Conservation (phyloP, 2,797 vertebrate genomes). For the Novumbra hubbsi region DNA sequence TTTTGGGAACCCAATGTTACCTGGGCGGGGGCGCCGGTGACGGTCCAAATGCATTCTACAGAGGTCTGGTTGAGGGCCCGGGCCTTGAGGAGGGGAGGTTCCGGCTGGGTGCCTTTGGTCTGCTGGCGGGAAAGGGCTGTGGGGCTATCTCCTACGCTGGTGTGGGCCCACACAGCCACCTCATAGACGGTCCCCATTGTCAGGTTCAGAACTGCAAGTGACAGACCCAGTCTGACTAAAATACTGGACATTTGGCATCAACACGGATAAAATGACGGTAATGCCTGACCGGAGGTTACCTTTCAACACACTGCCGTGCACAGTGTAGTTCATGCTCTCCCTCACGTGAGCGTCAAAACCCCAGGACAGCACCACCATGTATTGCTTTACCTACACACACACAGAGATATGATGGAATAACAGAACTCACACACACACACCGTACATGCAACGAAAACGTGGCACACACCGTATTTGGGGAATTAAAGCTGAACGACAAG, state of each 20-base stretch:
- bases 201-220: slow-evolving; percentile 80
- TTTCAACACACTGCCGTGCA: slow-evolving; percentile 73
- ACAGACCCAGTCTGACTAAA: neutral
- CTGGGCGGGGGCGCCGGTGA: slow-evolving; percentile 70
- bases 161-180: slow-evolving; percentile 92
- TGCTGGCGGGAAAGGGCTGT: slow-evolving; percentile 80
- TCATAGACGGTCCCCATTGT: slow-evolving; percentile 90
- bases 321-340: slow-evolving; percentile 81
- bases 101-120: slow-evolving; percentile 80
- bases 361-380: slow-evolving; percentile 87
- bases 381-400: slow-evolving; percentile 80
- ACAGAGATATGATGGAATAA: neutral
- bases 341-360: slow-evolving; percentile 89
- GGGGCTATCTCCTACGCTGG: slow-evolving; percentile 88
- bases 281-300: slow-evolving; percentile 62
- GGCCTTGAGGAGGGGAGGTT: slow-evolving; percentile 83
- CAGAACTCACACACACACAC: neutral
- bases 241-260: neutral
- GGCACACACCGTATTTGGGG: slow-evolving; percentile 73
- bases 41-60: slow-evolving; percentile 90
- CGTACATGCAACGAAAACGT: no score
- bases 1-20: slow-evolving; percentile 38
- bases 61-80: slow-evolving; percentile 90
- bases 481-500: slow-evolving; percentile 81
- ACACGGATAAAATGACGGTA: neutral